phyloP scores from a whole-genome alignment of 2,888 invertebrate species.

The Campopleginae sp. region DNA sequence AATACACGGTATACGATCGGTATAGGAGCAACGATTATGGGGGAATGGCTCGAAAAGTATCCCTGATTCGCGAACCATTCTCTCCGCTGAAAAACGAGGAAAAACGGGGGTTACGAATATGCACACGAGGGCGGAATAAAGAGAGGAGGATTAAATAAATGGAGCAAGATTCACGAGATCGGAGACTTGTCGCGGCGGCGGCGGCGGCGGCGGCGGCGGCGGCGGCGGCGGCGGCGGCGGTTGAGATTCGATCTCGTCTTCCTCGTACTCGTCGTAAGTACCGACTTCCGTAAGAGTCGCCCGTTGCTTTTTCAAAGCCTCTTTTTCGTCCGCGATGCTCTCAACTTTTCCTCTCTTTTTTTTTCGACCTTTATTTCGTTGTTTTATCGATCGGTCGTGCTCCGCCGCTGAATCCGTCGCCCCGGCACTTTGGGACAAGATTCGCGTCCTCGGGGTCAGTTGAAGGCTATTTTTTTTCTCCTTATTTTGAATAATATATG shows the following conservation, averaged over 20 bases:
- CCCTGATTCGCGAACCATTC: constrained; percentile 62
- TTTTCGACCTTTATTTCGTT: constrained; percentile 37
- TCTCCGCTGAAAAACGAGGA: constrained; percentile 65
- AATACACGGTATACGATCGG: background rate
- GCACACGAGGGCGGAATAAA: no score
- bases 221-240: constrained; percentile 45
- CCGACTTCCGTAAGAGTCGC: constrained; percentile 24
- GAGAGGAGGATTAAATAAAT: no score
- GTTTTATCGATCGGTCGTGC: constrained; percentile 9
- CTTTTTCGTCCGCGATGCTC: constrained; percentile 43
- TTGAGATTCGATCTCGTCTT: constrained; percentile 68
- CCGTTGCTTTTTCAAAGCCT: background rate
- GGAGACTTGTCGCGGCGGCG: constrained; percentile 46
- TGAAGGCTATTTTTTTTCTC: no score
- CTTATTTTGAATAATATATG: no score
- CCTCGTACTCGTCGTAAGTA: constrained; percentile 73
- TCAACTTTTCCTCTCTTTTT: constrained; percentile 45
- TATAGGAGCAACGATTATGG: background rate
- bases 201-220: no score
- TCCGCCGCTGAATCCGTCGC: constrained; percentile 36
- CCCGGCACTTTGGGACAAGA: background rate
- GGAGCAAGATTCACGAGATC: constrained; percentile 66
- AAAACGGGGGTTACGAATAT: constrained; percentile 1
- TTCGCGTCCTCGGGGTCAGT: background rate
- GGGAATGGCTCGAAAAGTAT: constrained; percentile 27